These are phyloP conservation scores for Xenopus borealis DNA, from an alignment of 2,113 vertebrate species.

Conservation along the genomic window DNA sequence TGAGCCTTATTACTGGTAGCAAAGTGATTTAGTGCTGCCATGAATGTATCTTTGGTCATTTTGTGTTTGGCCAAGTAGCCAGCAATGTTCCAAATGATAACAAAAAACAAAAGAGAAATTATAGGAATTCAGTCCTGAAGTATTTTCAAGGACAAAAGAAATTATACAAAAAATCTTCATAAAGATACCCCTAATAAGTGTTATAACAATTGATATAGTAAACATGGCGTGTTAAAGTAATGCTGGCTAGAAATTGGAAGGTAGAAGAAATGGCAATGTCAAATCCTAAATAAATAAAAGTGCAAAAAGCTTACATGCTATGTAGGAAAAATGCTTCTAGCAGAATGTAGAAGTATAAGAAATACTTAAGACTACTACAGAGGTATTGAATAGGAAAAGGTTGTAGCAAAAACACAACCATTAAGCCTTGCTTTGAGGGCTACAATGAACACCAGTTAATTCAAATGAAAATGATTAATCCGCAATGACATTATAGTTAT, in stretches of 20 bases:
- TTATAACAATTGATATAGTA: neutral
- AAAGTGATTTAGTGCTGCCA: conserved; percentile 41
- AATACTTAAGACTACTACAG: no score
- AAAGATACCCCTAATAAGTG: neutral
- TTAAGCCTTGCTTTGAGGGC: no score
- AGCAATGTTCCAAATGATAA: neutral
- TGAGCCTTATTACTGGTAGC: conserved; percentile 29
- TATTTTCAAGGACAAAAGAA: neutral
- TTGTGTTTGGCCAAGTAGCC: neutral
- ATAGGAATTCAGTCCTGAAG: neutral
- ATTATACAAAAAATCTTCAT: neutral
- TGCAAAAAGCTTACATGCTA: no score
- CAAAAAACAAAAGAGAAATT: neutral
- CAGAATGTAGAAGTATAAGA: no score
- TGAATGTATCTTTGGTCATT: conserved; percentile 44
- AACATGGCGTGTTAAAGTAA: neutral
- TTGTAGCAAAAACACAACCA: no score
- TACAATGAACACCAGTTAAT: no score
- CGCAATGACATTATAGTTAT: no score
- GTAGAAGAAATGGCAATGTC: neutral
- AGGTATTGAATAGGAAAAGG: no score
- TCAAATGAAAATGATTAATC: no score
- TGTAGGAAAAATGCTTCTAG: no score
- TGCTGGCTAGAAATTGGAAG: neutral
- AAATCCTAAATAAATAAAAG: no score